Conservation (phyloP, 2,888 invertebrate genomes). For the Acrobasis consociella region DNA sequence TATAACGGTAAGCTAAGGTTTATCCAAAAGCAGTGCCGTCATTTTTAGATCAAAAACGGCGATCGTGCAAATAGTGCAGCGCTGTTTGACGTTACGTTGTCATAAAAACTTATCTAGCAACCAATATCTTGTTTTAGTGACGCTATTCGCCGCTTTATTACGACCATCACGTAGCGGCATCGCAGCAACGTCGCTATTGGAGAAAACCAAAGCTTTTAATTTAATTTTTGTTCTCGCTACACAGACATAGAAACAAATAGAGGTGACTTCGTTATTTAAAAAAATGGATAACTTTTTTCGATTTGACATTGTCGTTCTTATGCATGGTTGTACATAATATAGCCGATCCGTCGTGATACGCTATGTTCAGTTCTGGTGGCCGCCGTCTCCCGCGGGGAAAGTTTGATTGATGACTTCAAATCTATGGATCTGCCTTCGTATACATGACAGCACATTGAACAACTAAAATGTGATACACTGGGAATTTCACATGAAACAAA, state of each 20-base stretch:
- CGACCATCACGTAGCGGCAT: no score
- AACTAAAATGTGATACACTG: constrained; percentile 24
- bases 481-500: constrained; percentile 21
- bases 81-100: no score
- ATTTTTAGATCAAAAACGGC: no score
- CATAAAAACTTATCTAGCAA: no score
- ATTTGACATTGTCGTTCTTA: constrained; percentile 37
- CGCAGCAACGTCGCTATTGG: no score
- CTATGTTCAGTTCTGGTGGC: constrained; percentile 79
- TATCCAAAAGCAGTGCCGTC: no score
- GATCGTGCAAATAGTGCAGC: no score
- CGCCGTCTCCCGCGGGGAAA: constrained; percentile 66
- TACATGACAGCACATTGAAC: constrained; percentile 19
- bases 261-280: neutral
- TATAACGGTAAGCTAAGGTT: no score
- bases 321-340: constrained; percentile 37
- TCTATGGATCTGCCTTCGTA: constrained; percentile 70
- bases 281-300: neutral
- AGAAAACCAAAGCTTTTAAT: no score
- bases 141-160: no score
- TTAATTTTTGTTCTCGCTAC: no score
- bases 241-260: constrained; percentile 1
- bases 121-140: no score
- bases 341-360: constrained; percentile 74
- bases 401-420: constrained; percentile 83